A percentile compares a stretch with the other conserved stretches of the same genome.
Evolutionary conservation across 92 coral and sea anemone species (phyloP).

Genomic region (Virgularia gustaviana): DNA sequence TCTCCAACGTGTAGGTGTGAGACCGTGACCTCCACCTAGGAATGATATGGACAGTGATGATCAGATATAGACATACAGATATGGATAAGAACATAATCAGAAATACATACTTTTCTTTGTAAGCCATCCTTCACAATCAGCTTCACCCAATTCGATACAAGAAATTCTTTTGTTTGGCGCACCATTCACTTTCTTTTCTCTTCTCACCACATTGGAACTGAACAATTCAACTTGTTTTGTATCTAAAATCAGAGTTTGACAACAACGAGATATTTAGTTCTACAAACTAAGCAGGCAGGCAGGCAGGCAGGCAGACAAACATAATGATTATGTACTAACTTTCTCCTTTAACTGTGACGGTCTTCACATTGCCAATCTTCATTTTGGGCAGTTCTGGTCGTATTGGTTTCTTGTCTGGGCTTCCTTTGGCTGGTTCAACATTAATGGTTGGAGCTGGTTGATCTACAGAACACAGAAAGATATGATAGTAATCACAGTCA

Average conservation of each 20-base stretch:
- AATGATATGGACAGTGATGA: neutral
- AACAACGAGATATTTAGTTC: too few relatives aligned
- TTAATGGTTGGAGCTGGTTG: neutral
- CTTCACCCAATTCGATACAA: slow-evolving; percentile 83
- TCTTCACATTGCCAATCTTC: slow-evolving; percentile 26
- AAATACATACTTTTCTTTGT: slow-evolving; percentile 69
- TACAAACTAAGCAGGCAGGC: neutral
- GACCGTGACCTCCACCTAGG: slow-evolving; percentile 71
- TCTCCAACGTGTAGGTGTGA: slow-evolving; percentile 75
- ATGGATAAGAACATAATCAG: neutral
- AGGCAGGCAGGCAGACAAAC: too few relatives aligned
- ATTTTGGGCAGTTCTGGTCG: slow-evolving; percentile 22
- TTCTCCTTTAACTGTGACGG: slow-evolving; percentile 24
- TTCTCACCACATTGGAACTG: slow-evolving; percentile 62
- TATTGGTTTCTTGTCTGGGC: slow-evolving; percentile 11
- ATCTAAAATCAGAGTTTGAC: too few relatives aligned
- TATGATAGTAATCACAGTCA: neutral
- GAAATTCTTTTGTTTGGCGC: slow-evolving; percentile 69
- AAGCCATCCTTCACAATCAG: slow-evolving; percentile 96
- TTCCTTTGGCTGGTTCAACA: neutral
- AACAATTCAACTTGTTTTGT: slow-evolving; percentile 76
- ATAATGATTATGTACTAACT: neutral
- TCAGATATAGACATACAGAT: too few relatives aligned
- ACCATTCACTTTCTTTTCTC: slow-evolving; percentile 49
- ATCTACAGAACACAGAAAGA: neutral